These are phyloP conservation scores for Xenopus borealis DNA, from an alignment of 2,113 vertebrate species.

Conservation along the genomic window DNA sequence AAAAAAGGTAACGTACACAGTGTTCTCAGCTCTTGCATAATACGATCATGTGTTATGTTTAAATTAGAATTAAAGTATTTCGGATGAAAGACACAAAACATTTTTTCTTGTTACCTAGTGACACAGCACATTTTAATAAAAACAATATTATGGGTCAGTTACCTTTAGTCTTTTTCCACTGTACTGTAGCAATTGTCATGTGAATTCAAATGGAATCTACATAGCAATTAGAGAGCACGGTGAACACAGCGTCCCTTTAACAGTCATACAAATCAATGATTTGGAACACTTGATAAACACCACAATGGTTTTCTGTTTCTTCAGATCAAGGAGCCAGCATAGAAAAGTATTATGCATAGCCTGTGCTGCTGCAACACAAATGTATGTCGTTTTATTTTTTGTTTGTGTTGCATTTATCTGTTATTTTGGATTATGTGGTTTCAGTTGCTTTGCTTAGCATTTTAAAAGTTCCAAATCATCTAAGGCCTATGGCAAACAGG, in stretches of 20 bases:
- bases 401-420: neutral
- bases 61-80: too few relatives aligned
- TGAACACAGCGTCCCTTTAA: neutral
- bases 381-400: neutral
- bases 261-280: neutral
- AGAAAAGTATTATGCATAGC: too few relatives aligned
- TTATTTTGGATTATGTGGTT: neutral
- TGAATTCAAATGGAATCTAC: neutral
- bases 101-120: neutral
- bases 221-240: neutral
- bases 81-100: neutral
- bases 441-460: neutral
- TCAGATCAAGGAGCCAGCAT: neutral
- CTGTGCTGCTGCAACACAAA: too few relatives aligned
- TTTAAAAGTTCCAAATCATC: neutral
- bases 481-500: too few relatives aligned
- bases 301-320: neutral
- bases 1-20: too few relatives aligned
- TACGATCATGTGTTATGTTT: too few relatives aligned
- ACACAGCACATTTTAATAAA: neutral
- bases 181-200: neutral
- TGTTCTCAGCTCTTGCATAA: too few relatives aligned
- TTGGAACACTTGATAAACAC: neutral
- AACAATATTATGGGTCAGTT: neutral
- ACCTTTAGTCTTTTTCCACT: neutral